These are phyloP conservation scores for Silurus asotus DNA, from an alignment of 2,113 vertebrate genomes.

Conservation along the genomic window DNA sequence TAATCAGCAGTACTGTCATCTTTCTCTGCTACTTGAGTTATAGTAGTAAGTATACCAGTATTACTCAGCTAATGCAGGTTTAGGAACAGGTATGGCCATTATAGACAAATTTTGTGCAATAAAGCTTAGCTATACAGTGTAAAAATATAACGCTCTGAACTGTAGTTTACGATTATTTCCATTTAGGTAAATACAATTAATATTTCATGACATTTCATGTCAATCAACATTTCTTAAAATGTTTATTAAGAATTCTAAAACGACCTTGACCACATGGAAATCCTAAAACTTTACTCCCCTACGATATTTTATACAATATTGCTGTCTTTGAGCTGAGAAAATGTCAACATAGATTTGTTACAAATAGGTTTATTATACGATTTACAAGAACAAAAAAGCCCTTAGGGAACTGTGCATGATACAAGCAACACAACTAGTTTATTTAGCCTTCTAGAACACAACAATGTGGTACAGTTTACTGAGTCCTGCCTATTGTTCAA, in stretches of 20 bases:
- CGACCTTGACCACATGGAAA: background rate
- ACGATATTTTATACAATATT: background rate
- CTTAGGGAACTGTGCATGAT: background rate
- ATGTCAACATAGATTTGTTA: constrained; percentile 1
- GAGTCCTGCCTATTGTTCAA: background rate
- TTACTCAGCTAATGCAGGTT: background rate
- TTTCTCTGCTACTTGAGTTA: background rate
- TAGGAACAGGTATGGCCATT: background rate
- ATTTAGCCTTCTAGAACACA: background rate
- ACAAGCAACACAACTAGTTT: background rate
- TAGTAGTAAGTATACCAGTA: background rate
- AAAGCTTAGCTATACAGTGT: background rate
- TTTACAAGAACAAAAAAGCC: background rate
- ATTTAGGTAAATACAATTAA: background rate
- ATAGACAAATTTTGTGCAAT: background rate
- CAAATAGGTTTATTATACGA: background rate
- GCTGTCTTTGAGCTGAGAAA: background rate
- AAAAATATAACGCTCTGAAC: background rate
- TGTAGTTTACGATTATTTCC: background rate
- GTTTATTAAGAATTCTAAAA: background rate
- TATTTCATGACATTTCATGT: too few species aligned
- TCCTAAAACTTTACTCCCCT: background rate
- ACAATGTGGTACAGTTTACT: background rate
- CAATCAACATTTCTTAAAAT: too few species aligned
- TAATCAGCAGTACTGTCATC: constrained; percentile 11